phyloP scores from a whole-genome alignment of 2,797 vertebrate genomes.

The Lates japonicus region DNA sequence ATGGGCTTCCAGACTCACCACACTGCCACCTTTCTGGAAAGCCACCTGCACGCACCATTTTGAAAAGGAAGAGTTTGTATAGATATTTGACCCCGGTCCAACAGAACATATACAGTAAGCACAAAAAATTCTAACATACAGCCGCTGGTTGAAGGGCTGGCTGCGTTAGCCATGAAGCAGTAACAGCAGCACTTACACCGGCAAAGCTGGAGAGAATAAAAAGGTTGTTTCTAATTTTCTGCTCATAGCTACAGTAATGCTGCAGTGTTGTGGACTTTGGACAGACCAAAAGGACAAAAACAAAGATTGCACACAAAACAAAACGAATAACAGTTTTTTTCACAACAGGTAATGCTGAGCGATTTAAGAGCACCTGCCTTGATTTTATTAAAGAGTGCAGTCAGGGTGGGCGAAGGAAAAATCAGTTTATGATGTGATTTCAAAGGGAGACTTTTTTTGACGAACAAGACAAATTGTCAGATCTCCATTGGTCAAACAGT shows the following conservation, averaged over 20 bases:
- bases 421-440: background rate
- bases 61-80: background rate
- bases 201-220: conserved; percentile 22
- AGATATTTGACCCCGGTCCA: conserved; percentile 46
- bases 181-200: background rate
- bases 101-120: conserved; percentile 39
- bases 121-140: conserved; percentile 41
- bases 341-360: background rate
- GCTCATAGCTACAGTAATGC: conserved; percentile 8
- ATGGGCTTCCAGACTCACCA: no score
- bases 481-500: no score
- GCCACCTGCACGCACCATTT: background rate
- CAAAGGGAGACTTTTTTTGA: background rate
- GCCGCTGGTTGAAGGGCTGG: background rate
- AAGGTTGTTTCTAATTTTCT: background rate
- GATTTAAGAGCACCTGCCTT: background rate
- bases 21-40: background rate
- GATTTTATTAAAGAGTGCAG: background rate
- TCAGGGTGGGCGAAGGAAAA: background rate
- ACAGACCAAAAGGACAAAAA: conserved; percentile 29
- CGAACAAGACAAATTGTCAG: no score
- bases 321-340: background rate
- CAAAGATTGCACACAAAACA: conserved; percentile 15
- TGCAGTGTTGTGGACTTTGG: background rate
- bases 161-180: conserved; percentile 15